Evolutionary conservation across 2,888 invertebrate genomes (phyloP), one percentile per base, ranked within the genome.

Genomic region (Mesochorus sp.): DNA sequence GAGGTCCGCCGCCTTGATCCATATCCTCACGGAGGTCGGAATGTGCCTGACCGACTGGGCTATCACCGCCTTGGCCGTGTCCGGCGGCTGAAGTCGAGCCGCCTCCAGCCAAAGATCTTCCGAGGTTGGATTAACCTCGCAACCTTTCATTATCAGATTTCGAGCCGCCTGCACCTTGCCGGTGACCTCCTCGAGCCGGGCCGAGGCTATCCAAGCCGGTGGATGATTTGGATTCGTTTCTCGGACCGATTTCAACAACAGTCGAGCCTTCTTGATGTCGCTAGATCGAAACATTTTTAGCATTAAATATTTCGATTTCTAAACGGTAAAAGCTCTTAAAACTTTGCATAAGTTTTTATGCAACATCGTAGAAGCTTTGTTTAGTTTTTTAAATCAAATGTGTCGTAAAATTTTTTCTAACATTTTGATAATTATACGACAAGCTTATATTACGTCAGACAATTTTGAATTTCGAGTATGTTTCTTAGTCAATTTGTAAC

Each of bases 161-260:
- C 98, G 93, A 0, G 99, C 99, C 57, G 98, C 97, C 92, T 99
- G 99, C 4, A 99, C 94, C 91, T 98, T 98, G 83, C 98, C 98
- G 21, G 98, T 98, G 4, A 99, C 99, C 93, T 99, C 99, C 91
- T 99, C 99, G 67, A 99, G 92, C 81, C 99, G 94, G 0, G 99
- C 99, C 81, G 98, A 99, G 8, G 99, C 99, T 84, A 99, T 98
- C 99, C 99, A 99, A 4, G 99, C 99, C 0, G 99, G 99, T 0
- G 99, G 98, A 93, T 99, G 99, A 90, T 98, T 98, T 0, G 99
- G 99, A 92, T 99, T 99, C 0, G 99, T 99, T 88, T 97, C 97
- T 59, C 99, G 93, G 0, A 99, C 99, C 59, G 98, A 99, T 90
- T 99, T 99, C 42, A 99, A 91, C 42, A 99, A 91, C 68, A 99